phyloP scores from a whole-genome alignment of 2,113 vertebrate genomes.

The Psammodynastes pulverulentus region DNA sequence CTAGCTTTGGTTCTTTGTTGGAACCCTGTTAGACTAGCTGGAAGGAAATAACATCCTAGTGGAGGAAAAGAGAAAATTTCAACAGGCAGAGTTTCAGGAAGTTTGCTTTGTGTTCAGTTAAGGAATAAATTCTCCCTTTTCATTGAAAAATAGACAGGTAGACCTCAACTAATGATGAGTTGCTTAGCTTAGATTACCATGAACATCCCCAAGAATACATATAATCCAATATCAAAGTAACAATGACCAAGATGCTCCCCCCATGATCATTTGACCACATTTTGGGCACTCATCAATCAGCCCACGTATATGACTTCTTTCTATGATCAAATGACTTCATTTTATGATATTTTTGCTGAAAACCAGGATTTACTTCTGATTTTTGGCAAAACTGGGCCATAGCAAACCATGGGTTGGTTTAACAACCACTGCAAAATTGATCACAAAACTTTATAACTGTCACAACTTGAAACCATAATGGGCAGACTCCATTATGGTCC shows the following conservation, averaged over 20 bases:
- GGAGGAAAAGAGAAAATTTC: background rate
- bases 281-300: background rate
- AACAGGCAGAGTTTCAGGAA: background rate
- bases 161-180: background rate
- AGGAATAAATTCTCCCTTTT: background rate
- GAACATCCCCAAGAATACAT: background rate
- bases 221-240: background rate
- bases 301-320: background rate
- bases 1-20: background rate
- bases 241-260: background rate
- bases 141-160: background rate
- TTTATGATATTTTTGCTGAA: background rate
- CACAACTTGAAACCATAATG: background rate
- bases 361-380: background rate
- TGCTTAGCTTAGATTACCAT: background rate
- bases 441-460: background rate
- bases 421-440: background rate
- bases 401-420: background rate
- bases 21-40: background rate
- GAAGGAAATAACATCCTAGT: background rate
- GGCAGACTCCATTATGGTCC: background rate
- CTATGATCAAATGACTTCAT: background rate
- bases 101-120: background rate
- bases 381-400: background rate
- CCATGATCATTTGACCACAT: background rate